These are phyloP conservation scores for Enteromius treurensis DNA, from an alignment of 2,797 vertebrate species.

Conservation along the genomic window DNA sequence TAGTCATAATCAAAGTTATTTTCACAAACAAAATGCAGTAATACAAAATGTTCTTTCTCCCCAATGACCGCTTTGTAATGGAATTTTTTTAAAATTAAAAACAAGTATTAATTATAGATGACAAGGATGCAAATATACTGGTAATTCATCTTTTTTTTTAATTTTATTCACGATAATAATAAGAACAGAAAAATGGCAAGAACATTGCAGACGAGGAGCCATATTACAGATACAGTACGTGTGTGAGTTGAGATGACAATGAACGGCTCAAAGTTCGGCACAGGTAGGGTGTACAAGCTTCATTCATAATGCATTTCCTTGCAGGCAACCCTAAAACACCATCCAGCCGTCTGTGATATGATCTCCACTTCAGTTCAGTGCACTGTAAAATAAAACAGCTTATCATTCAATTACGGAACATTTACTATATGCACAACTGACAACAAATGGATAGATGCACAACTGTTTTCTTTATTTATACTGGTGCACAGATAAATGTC, in stretches of 20 bases:
- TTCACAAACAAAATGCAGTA: neutral
- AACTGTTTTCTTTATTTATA: neutral
- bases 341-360: neutral
- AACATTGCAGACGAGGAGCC: neutral
- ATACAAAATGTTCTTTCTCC: neutral
- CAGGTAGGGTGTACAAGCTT: constrained; percentile 10
- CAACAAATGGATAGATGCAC: constrained; percentile 1
- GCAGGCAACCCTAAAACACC: constrained; percentile 9
- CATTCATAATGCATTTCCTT: constrained; percentile 10
- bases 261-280: neutral
- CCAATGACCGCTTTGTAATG: neutral
- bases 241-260: constrained; percentile 5
- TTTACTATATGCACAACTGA: constrained; percentile 12
- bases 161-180: constrained; percentile 7
- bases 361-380: constrained; percentile 5
- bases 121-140: neutral
- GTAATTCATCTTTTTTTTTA: constrained; percentile 1
- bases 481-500: neutral
- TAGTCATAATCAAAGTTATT: neutral
- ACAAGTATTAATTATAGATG: neutral
- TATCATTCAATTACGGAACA: neutral
- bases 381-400: constrained; percentile 13
- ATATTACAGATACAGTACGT: neutral
- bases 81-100: neutral
- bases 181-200: constrained; percentile 14